phyloP scores from a whole-genome alignment of 2,113 vertebrate genomes.

The Indicator indicator region DNA sequence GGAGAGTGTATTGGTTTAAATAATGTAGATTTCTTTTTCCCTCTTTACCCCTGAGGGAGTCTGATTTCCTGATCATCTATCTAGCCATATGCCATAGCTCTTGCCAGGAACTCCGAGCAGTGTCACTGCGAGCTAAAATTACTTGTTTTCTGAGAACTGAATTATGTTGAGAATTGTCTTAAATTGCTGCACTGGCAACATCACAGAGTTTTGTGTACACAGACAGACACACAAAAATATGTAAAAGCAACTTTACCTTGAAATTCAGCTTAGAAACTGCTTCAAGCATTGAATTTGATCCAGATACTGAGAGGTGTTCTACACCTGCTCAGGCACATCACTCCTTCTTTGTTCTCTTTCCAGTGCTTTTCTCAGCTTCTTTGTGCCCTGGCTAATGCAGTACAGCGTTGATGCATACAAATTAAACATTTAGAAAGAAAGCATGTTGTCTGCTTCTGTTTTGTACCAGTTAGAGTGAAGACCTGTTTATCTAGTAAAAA shows the following conservation, averaged over 20 bases:
- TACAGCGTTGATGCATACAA: neutral
- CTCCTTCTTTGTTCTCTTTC: conserved; percentile 27
- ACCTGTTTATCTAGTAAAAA: neutral
- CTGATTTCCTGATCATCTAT: conserved; percentile 63
- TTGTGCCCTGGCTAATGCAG: neutral
- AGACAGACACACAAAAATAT: neutral
- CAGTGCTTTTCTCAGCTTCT: conserved; percentile 25
- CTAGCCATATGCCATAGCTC: conserved; percentile 10
- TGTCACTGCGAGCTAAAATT: conserved; percentile 55
- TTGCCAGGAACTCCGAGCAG: conserved; percentile 19
- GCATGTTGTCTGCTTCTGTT: neutral
- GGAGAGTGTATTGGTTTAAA: conserved; percentile 18
- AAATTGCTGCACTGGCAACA: neutral
- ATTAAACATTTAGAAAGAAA: conserved; percentile 2
- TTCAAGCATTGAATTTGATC: conserved; percentile 48
- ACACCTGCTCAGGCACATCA: conserved; percentile 36
- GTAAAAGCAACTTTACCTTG: neutral
- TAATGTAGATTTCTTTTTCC: conserved; percentile 16
- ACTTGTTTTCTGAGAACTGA: conserved; percentile 47
- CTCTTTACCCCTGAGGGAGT: conserved; percentile 27
- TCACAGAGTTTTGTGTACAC: neutral
- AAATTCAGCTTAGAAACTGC: neutral
- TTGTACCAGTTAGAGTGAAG: neutral
- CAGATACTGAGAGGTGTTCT: conserved; percentile 14
- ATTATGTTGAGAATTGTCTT: conserved; percentile 29